Conservation (phyloP, 2,888 invertebrate genomes). For the Cephonodes hylas region DNA sequence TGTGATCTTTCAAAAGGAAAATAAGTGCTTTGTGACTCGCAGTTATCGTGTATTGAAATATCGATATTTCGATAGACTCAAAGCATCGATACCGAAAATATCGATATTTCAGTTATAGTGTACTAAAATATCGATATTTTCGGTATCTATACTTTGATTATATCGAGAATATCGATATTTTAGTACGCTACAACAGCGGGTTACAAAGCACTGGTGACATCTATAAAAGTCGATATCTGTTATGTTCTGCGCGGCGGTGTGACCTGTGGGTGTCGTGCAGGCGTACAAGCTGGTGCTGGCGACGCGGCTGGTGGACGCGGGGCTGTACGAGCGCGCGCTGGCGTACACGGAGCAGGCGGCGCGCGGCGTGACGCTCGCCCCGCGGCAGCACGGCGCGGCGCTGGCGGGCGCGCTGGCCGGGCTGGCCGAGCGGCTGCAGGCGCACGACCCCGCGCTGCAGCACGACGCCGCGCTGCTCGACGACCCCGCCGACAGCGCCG, state of each 20-base stretch:
- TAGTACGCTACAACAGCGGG: no score
- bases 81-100: no score
- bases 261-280: conserved; percentile 56
- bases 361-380: conserved; percentile 81
- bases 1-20: neutral
- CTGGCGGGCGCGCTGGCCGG: conserved; percentile 79
- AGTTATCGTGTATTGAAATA: no score
- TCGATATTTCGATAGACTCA: no score
- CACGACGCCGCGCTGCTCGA: conserved; percentile 46
- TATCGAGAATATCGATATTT: no score
- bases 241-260: no score
- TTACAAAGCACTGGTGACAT: no score
- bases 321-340: conserved; percentile 89
- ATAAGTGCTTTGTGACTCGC: no score
- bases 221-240: no score
- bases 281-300: conserved; percentile 93
- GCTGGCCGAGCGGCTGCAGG: conserved; percentile 79
- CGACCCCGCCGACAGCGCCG: conserved; percentile 44
- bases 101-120: no score
- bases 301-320: conserved; percentile 86
- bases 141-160: no score
- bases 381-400: conserved; percentile 78
- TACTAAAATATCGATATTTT: no score
- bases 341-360: conserved; percentile 92
- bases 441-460: conserved; percentile 80